Base-by-base conservation (phyloP, 2,888 invertebrate genomes). In the Synanthedon myopaeformis region DNA sequence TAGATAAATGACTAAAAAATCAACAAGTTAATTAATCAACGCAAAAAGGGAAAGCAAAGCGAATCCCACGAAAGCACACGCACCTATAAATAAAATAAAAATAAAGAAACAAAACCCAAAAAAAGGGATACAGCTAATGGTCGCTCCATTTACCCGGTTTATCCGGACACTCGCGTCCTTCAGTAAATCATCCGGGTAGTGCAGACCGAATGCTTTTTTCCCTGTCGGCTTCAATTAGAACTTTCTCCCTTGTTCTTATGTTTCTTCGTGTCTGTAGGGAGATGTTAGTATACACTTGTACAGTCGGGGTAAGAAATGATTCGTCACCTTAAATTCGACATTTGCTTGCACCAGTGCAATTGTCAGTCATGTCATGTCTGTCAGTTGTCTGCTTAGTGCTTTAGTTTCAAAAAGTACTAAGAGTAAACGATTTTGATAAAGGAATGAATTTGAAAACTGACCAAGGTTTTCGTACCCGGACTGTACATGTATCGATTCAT, bases 101-200 rank as follows among this genome's bases (percentile, higher is more conserved):
- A 69, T 65, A 62, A 62, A 63, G 61, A 59, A 58, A 60, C 60
- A 61, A 60, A 59, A 52, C 55, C 56, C 58, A 53, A 57, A 63
- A n/a, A 35, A 64, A 69, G 64, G 70, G 68, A 66, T 65, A 64
- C 59, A 58, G 61, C 70, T 78, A 79, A 79, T 79, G 78, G 73
- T 64, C 64, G 66, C 64, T 68, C 71, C 72, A 74, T 77, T 79
- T 70, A 68, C 69, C 63, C 63, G 73, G 76, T 74, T 73, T 74
- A 74, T 70, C 65, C 71, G 68, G 64, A 68, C 66, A 66, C 66
- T 65, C 63, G 64, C 54, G 64, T 66, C 65, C 68, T 64, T 66
- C 65, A 63, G 65, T 76, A 76, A 74, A 76, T 77, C 75, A 75
- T 76, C 65, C 67, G 54, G 64, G 57, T 49, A 49, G 28, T 41